phyloP scores from a whole-genome alignment of 2,888 invertebrate species.

The Drosophila testacea region DNA sequence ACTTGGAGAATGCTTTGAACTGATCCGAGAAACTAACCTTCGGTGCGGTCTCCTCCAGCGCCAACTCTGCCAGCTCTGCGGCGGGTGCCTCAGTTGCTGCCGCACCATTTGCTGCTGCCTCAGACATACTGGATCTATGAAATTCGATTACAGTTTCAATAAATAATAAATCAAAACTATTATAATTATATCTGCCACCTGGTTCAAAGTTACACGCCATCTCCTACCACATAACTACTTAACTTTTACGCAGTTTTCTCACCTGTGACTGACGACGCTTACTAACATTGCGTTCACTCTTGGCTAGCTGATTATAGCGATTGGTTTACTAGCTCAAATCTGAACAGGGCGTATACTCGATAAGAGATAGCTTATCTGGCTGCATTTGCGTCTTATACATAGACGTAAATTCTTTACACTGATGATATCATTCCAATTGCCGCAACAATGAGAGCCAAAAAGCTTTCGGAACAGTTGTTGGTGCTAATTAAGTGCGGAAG shows the following conservation, averaged over 20 bases:
- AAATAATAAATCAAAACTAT: slow-evolving; percentile 1
- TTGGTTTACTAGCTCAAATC: slow-evolving; percentile 25
- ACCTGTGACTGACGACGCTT: slow-evolving; percentile 76
- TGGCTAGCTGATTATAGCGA: slow-evolving; percentile 1
- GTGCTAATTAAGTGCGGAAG: slow-evolving; percentile 50
- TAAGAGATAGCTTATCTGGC: slow-evolving; percentile 43
- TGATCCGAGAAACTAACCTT: slow-evolving; percentile 87
- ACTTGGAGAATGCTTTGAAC: slow-evolving; percentile 93
- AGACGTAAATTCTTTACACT: slow-evolving; percentile 17
- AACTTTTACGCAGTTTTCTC: slow-evolving; percentile 40
- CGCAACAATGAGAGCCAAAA: slow-evolving; percentile 2
- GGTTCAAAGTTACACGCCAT: slow-evolving; percentile 7
- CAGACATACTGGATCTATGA: slow-evolving; percentile 75
- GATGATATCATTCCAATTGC: slow-evolving; percentile 51
- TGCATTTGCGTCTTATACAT: slow-evolving; percentile 12
- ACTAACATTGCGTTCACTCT: slow-evolving; percentile 60
- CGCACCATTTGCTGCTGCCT: slow-evolving; percentile 71
- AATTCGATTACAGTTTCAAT: background rate
- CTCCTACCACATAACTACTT: background rate
- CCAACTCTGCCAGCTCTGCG: slow-evolving; percentile 83
- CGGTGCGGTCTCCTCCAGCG: slow-evolving; percentile 81
- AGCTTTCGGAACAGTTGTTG: slow-evolving; percentile 46
- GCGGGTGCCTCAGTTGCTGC: slow-evolving; percentile 78
- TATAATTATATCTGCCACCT: slow-evolving; percentile 5
- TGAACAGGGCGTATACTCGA: slow-evolving; percentile 17